Percentiles rank a stretch among this genome's conserved stretches.
These are phyloP conservation scores for Platanista minor DNA, from an alignment of 2,113 vertebrate genomes.

Conservation along the genomic window DNA sequence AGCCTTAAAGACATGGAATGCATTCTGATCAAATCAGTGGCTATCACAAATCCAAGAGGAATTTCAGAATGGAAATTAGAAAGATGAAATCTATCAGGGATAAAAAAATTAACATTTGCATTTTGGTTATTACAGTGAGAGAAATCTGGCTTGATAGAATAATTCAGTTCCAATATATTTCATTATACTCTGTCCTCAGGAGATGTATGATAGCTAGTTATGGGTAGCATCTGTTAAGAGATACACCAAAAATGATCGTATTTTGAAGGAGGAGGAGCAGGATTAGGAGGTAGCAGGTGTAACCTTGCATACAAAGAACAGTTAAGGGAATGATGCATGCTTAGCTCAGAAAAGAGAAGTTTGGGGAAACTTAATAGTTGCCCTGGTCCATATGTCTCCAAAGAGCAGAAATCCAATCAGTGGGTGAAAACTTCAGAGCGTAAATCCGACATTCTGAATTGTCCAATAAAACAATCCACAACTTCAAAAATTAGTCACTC, in stretches of 20 bases:
- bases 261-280: neutral
- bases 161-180: neutral
- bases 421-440: neutral
- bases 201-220: neutral
- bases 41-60: neutral
- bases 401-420: neutral
- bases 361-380: neutral
- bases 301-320: neutral
- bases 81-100: neutral
- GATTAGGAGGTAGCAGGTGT: neutral
- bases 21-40: neutral
- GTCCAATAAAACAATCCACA: neutral
- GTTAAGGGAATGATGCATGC: neutral
- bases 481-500: neutral
- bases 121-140: neutral
- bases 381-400: neutral
- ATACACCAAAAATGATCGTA: neutral
- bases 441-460: neutral
- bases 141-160: neutral
- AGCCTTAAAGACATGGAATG: neutral
- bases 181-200: neutral
- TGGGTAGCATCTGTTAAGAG: neutral
- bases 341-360: neutral
- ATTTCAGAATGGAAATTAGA: conserved; percentile 20
- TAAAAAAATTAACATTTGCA: neutral